Conservation (phyloP, 2,113 vertebrate species). For the Elaphurus davidianus region DNA sequence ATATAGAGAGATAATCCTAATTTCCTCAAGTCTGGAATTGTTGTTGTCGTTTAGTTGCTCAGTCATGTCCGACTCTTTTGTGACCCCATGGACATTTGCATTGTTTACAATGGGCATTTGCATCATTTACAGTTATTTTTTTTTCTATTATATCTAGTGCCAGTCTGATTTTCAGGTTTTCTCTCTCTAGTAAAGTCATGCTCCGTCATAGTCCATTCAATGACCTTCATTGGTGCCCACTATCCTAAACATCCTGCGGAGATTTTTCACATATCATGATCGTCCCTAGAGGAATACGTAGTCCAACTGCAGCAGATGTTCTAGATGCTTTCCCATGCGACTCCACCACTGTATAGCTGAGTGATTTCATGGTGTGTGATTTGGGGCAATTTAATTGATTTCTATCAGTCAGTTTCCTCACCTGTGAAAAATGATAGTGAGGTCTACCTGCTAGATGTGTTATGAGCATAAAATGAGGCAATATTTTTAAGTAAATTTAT, state of each 20-base stretch:
- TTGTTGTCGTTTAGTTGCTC: background rate
- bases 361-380: background rate
- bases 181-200: background rate
- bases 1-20: background rate
- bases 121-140: background rate
- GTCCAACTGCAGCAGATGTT: background rate
- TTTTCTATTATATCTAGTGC: background rate
- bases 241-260: background rate
- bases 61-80: background rate
- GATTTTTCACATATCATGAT: rapidly evolving
- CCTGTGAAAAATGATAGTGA: background rate
- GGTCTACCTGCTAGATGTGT: background rate
- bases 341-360: background rate
- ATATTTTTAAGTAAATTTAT: background rate
- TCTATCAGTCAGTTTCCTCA: background rate
- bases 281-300: background rate
- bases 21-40: background rate
- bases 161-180: background rate
- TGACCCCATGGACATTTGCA: background rate
- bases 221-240: background rate
- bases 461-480: background rate
- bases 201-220: background rate
- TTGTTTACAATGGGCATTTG: background rate
- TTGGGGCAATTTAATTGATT: background rate
- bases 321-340: background rate